Percentiles rank a stretch among this genome's conserved stretches.
Conservation (phyloP, 1,140 invertebrate species). For the Oryctes rhinoceros region DNA sequence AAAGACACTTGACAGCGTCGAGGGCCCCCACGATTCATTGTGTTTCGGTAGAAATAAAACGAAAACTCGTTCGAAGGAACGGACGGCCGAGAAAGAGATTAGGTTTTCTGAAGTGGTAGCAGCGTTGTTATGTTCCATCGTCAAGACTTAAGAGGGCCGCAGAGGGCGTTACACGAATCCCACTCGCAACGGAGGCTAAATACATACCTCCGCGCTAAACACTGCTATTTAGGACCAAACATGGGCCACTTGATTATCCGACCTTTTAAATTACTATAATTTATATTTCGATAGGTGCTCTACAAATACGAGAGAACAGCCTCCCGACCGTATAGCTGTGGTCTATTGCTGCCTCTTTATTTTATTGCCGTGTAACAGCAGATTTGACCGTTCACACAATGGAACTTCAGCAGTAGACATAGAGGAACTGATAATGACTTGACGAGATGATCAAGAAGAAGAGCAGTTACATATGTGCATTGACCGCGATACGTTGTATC, state of each 20-base stretch:
- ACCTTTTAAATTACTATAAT: conserved; percentile 39
- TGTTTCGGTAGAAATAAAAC: conserved; percentile 1
- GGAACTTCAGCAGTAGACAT: conserved; percentile 4
- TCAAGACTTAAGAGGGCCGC: not conserved
- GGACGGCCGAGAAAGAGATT: not conserved
- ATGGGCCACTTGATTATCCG: conserved; percentile 39
- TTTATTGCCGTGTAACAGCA: conserved; percentile 23
- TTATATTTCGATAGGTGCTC: conserved; percentile 36
- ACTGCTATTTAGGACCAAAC: conserved; percentile 38
- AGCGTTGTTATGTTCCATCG: not conserved
- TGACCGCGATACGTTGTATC: not conserved
- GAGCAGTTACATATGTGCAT: conserved; percentile 21
- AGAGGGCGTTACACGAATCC: conserved; percentile 29
- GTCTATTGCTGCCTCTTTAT: conserved; percentile 32
- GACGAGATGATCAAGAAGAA: conserved; percentile 21
- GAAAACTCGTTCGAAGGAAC: not conserved
- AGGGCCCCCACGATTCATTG: not conserved
- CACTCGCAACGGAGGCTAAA: conserved; percentile 29
- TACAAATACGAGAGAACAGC: conserved; percentile 33
- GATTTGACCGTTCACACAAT: conserved; percentile 18
- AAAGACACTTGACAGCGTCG: not conserved
- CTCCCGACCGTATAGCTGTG: not conserved
- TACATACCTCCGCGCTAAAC: conserved; percentile 38
- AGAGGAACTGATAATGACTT: conserved; percentile 6
- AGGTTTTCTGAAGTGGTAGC: conserved; percentile 21